phyloP scores from a whole-genome alignment of 2,888 invertebrate species.

The Priapulus caudatus region DNA sequence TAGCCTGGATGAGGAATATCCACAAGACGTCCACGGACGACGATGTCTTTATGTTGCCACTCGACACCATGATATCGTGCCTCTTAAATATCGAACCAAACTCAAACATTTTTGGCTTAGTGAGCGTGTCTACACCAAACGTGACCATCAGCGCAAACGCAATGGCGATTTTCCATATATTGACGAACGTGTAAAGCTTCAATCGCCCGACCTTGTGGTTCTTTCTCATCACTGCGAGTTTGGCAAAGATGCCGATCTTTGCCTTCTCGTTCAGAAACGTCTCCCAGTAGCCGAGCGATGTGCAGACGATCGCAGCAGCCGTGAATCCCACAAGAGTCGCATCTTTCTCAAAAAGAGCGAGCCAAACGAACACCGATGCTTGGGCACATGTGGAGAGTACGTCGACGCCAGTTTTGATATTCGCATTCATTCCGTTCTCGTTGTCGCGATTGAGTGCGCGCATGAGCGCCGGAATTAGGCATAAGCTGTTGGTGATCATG shows the following conservation, averaged over 20 bases:
- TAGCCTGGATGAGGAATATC: conserved; percentile 32
- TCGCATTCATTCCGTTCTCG: conserved; percentile 26
- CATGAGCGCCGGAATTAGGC: conserved; percentile 68
- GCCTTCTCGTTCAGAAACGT: conserved; percentile 29
- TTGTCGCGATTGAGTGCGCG: conserved; percentile 39
- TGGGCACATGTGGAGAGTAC: neutral
- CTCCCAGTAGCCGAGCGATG: conserved; percentile 30
- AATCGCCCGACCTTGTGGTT: conserved; percentile 25
- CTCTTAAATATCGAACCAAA: neutral
- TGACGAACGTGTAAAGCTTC: conserved; percentile 26
- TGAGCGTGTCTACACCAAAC: neutral
- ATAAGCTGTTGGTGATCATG: conserved; percentile 89
- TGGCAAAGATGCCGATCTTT: conserved; percentile 13
- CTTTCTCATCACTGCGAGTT: conserved; percentile 22
- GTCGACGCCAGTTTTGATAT: neutral
- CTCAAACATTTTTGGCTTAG: neutral
- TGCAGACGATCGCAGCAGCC: conserved; percentile 26
- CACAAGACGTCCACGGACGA: conserved; percentile 33
- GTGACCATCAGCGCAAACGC: conserved; percentile 22
- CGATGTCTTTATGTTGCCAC: neutral
- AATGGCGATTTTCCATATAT: conserved; percentile 29
- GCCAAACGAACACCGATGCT: neutral
- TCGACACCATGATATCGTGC: neutral
- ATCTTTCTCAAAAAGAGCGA: neutral
- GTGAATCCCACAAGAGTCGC: neutral